Evolutionary conservation across 37 sponge, comb jelly and placozoan genomes (phyloP).

Genomic region (Spongilla lacustris): DNA sequence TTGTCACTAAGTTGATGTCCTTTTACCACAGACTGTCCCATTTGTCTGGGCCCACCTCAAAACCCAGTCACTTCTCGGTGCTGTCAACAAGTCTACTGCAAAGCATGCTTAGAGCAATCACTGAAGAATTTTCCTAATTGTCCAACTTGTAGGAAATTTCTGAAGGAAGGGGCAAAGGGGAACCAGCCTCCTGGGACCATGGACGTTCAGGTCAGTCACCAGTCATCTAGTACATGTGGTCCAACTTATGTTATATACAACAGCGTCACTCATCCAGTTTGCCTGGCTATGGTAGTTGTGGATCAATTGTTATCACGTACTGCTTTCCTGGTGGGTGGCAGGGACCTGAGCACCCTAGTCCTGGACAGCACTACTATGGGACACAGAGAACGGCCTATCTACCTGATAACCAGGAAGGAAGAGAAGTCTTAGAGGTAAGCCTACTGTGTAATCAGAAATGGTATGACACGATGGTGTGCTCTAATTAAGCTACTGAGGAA

Average conservation of each 20-base stretch:
- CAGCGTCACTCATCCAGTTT: background rate
- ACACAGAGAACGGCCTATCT: conserved; percentile 67
- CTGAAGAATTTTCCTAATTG: conserved; percentile 41
- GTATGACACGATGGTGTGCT: background rate
- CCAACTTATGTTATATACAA: background rate
- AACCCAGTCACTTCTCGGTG: background rate
- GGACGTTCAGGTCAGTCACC: background rate
- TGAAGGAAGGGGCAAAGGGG: conserved; percentile 39
- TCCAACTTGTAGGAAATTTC: conserved; percentile 51
- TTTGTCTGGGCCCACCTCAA: conserved; percentile 12
- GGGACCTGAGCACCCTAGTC: conserved; percentile 66
- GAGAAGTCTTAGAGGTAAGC: conserved; percentile 34
- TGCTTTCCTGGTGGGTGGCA: conserved; percentile 63
- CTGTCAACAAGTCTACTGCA: conserved; percentile 13
- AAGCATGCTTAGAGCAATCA: conserved; percentile 6
- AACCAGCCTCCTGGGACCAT: conserved; percentile 58
- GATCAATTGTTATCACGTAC: conserved; percentile 66
- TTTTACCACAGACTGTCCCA: conserved; percentile 7
- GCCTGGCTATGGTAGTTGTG: conserved; percentile 62
- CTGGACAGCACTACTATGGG: conserved; percentile 58
- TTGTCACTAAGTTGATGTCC: no score
- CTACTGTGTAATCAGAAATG: background rate
- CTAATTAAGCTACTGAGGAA: conserved; percentile 37
- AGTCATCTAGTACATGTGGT: no score
- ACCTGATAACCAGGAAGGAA: conserved; percentile 66